A percentile compares a stretch with the other conserved stretches of the same genome.
Evolutionary conservation across 1,140 invertebrate species (phyloP).

Genomic region (Drosophila ohnishii): DNA sequence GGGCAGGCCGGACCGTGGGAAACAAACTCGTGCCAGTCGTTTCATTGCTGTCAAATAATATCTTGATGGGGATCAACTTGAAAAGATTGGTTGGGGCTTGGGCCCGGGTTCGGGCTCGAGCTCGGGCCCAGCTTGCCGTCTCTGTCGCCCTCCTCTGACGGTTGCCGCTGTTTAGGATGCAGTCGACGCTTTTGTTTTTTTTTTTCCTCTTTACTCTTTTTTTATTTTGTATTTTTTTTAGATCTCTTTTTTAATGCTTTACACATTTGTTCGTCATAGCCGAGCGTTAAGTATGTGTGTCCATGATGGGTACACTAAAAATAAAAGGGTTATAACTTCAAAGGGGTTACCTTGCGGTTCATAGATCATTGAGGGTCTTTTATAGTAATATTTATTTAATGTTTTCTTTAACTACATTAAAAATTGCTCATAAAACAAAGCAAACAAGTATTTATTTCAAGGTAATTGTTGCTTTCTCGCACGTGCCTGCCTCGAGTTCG

Average conservation of each 20-base stretch:
- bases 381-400: not conserved
- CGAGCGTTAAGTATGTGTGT: constrained; percentile 45
- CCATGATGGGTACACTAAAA: constrained; percentile 23
- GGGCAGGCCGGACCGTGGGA: constrained; percentile 81
- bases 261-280: constrained; percentile 81
- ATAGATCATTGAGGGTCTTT: not conserved
- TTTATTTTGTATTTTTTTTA: constrained; percentile 49
- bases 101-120: constrained; percentile 50
- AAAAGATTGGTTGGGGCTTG: constrained; percentile 80
- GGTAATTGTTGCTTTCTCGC: not conserved
- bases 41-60: constrained; percentile 83
- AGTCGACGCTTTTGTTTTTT: constrained; percentile 73
- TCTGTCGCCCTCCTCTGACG: constrained; percentile 36
- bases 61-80: constrained; percentile 83
- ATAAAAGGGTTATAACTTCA: constrained; percentile 12
- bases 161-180: constrained; percentile 75
- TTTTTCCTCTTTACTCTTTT: constrained; percentile 37
- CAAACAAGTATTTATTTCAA: not conserved
- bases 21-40: constrained; percentile 83
- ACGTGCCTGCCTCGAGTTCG: not conserved
- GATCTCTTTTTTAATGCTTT: constrained; percentile 78
- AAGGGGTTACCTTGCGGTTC: not conserved
- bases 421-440: not conserved
- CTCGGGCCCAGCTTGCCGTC: constrained; percentile 23
- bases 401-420: not conserved